Evolutionary conservation across 2,113 vertebrate species (phyloP), one percentile per base, ranked within the genome.

Genomic region (Zootoca vivipara): DNA sequence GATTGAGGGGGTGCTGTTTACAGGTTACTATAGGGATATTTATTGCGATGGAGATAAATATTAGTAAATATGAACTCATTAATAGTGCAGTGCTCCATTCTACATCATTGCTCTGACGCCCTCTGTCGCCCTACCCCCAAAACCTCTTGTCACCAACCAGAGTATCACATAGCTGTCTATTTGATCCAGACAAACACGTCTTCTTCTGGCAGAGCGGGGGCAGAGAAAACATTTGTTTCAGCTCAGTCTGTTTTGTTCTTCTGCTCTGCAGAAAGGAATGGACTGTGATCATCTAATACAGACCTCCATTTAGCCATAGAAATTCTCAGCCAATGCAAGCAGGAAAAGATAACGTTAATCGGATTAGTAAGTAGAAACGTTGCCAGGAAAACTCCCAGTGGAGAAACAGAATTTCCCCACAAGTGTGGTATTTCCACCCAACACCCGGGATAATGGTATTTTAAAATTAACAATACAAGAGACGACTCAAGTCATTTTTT

Each of bases 301-400:
- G 86, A 75, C 83, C 75, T 90, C 84, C 78, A 56, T 64, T 72
- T 64, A 58, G 46, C 46, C 26, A 33, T 56, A 16, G 78, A 79
- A 79, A 75, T 81, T 42, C 16, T 88, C 20, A 89, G 87, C 77
- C 92, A 85, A 56, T 0, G 0, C 78, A 22, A 0, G 3, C 81
- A 85, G 85, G 86, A 92, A 95, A 91, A 95, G 91, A 91, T 64
- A 81, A 70, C 92, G 90, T 90, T 90, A 35, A 85, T 22, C 78
- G 88, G 1, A 86, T 78, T 86, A 89, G 82, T 83, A 85, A 83
- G 78, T 2, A 86, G 92, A 93, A 92, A 93, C 93, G 13, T 26
- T 38, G 58, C 64, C 58, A 82, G 30, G 33, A 65, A 82, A 64
- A 26, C 10, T 56, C 13, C 28, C 38, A 42, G 1, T 77, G 22